Evolutionary conservation across 1,140 invertebrate genomes (phyloP), one percentile per base, ranked within the genome.

Genomic region (Pachyrhynchus sulphureomaculatus): DNA sequence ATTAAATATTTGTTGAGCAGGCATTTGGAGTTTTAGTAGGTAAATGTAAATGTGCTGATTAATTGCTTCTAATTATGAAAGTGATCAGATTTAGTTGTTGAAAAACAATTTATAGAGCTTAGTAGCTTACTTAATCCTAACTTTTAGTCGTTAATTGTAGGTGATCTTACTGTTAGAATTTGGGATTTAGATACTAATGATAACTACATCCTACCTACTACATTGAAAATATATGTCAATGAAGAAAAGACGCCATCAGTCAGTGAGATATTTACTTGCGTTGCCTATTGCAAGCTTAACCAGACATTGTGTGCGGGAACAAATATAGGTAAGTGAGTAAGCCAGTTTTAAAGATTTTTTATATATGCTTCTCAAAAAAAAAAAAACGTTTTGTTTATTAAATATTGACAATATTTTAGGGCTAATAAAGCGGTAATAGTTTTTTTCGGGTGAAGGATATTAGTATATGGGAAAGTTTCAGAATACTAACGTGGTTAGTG

Each of bases 181-280:
- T 98, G 94, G 95, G 91, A 99, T 75, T 84, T 97, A 67, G 88
- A 96, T 29, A 89, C 86, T 41, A 92, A 94, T 47, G 94, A 98
- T 69, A 98, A 94, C 78, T 94, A 91, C 75, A 83, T 95, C 0
- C 75, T 97, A 9, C 84, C 85, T 20, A 83, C 70, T 9, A 63
- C 60, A 2, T 56, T 74, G 55, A 75, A 74, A 61, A 37, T 65
- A 6, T 72, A 68, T 47, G 48, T 55, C n/a, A 68, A 65, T 24
- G 68, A 74, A 1, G 71, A 72, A 47, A 69, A 62, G 59, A 60
- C 32, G 12, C 58, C 60, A 9, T 67, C 67, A 18, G 45, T 76
- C 29, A 82, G 81, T 58, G 90, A 93, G 74, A 80, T 84, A 42
- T 89, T 93, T 65, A 88, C 85, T 12, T 87, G 86, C 67, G 78